Evolutionary conservation across 2,888 invertebrate genomes (phyloP), one percentile per base, ranked within the genome.

Genomic region (Dorcus hopei): DNA sequence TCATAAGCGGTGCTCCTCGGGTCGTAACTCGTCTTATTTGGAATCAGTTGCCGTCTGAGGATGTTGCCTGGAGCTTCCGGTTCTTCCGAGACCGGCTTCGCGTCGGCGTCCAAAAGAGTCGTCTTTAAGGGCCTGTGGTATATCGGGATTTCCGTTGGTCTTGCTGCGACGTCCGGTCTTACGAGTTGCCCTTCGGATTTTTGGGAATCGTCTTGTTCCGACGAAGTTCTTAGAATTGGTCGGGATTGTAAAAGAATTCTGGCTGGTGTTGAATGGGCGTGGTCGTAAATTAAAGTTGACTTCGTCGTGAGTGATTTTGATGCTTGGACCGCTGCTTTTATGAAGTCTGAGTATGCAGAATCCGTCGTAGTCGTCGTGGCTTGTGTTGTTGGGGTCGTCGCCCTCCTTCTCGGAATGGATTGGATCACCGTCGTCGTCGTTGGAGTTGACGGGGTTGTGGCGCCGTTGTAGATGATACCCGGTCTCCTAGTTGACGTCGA

Each of bases 31-130:
- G 81, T 78, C 48, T 79, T 79, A n/a, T 83, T 85, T 52, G 83
- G 83, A 50, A 82, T 77, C 38, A 89, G 74, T 68, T 89, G 87
- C 42, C 88, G 79, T 55, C 89, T 80, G 23, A 88, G 75, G 0
- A 82, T 80, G 68, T 87, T 88, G 2, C 85, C 83, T 70, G 52
- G 54, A 23, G 23, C 8, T 47, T 19, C 49, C 8, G 76, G 69
- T 62, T 80, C 79, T 71, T 85, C 85, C 47, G 81, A 80, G 8
- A 84, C 82, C 1, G 85, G 83, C 71, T 85, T 85, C 5, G 66
- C 61, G 45, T 70, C 71, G 19, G 65, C 67, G 49, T 79, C 62
- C 75, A 75, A 63, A 78, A 81, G 75, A 72, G 19, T 64, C n/a
- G 72, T 66, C 55, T 72, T 72, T 0, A 72, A 59, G n/a, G 70